Conservation (phyloP, 2,113 vertebrate genomes). For the Amphiprion percula region DNA sequence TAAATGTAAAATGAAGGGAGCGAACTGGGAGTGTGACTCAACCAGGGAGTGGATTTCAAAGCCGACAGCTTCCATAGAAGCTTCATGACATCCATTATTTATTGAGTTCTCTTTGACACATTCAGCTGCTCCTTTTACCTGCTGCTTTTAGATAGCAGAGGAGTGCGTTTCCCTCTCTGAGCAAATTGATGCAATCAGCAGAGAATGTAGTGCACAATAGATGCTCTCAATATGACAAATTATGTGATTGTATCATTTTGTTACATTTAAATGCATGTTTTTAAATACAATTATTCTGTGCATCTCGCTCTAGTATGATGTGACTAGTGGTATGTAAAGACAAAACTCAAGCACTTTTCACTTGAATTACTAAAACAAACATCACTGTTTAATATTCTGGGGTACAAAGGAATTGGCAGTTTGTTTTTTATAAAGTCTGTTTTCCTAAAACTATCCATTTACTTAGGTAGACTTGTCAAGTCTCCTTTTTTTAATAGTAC, state of each 20-base stretch:
- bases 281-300: background rate
- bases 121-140: constrained; percentile 62
- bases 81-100: constrained; percentile 77
- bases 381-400: too few species aligned
- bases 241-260: background rate
- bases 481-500: too few species aligned
- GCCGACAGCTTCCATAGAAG: constrained; percentile 65
- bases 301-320: background rate
- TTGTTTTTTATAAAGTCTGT: too few species aligned
- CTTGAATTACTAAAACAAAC: too few species aligned
- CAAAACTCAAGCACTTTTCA: too few species aligned
- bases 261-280: constrained; percentile 1
- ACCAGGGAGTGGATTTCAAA: constrained; percentile 75
- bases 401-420: too few species aligned
- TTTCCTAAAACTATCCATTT: too few species aligned
- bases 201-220: constrained; percentile 1
- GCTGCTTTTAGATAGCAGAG: constrained; percentile 35
- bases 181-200: constrained; percentile 43
- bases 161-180: constrained; percentile 9
- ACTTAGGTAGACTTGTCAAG: too few species aligned
- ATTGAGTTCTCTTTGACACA: constrained; percentile 67
- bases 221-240: background rate
- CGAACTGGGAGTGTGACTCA: constrained; percentile 63
- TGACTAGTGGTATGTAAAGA: too few species aligned
- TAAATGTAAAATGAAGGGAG: constrained; percentile 72